Percentiles rank a stretch among this genome's conserved stretches.
Evolutionary conservation across 1,140 invertebrate species (phyloP).

Genomic region (Heliconius hewitsoni): DNA sequence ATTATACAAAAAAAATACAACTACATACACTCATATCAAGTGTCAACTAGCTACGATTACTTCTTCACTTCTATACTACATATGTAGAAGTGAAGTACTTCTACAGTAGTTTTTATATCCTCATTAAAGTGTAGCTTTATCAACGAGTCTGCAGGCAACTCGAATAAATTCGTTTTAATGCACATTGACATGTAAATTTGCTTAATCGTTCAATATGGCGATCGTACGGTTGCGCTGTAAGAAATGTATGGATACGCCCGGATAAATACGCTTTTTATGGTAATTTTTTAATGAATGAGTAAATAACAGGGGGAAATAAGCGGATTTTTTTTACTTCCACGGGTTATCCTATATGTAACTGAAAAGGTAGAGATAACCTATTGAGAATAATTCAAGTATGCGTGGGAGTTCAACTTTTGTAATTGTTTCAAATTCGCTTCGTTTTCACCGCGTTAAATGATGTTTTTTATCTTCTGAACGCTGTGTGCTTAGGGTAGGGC

Average conservation of each 20-base stretch:
- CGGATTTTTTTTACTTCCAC: too few relatives aligned
- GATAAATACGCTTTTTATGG: not conserved
- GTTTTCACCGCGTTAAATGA: too few relatives aligned
- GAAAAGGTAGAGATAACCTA: not conserved
- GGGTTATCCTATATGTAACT: not conserved
- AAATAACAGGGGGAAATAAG: too few relatives aligned
- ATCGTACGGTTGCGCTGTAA: conserved; percentile 20
- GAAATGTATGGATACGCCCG: not conserved
- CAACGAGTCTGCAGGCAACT: conserved; percentile 28
- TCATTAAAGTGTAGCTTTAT: conserved; percentile 29
- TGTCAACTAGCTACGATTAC: not conserved
- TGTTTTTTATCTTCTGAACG: too few relatives aligned
- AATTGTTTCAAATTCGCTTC: too few relatives aligned
- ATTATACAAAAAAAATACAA: too few relatives aligned
- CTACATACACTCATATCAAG: too few relatives aligned
- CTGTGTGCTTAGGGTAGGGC: too few relatives aligned
- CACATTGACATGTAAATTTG: conserved; percentile 46
- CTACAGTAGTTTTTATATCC: conserved; percentile 24
- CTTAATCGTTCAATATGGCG: conserved; percentile 44
- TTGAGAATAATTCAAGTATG: too few relatives aligned
- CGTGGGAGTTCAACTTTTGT: too few relatives aligned
- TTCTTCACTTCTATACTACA: not conserved
- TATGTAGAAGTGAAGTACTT: not conserved
- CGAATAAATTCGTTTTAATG: conserved; percentile 31
- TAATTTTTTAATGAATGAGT: not conserved